Evolutionary conservation across 35 echinoderm and acorn worm genomes (phyloP), one percentile per base, ranked within the genome.

Genomic region (Eucidaris tribuloides): DNA sequence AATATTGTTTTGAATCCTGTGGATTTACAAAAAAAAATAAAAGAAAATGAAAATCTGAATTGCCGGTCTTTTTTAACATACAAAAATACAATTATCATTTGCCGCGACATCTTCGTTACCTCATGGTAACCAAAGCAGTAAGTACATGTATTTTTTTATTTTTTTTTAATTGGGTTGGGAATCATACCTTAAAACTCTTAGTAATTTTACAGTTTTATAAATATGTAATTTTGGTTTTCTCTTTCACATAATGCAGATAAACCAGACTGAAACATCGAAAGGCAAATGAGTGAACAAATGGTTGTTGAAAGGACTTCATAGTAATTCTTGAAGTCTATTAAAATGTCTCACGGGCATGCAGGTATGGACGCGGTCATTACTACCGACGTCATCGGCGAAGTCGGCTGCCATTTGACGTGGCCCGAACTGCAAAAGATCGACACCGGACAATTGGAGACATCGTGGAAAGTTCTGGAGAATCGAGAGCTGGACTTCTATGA

Each of bases 331-430:
- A 59, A 17, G 37, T 13, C 36, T 3, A 3, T 64, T 34, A 64
- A 64, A 3, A 64, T 64, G 61, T n/a, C n/a, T n/a, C n/a, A n/a
- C n/a, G n/a, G n/a, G n/a, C n/a, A n/a, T n/a, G n/a, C n/a, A n/a
- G n/a, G n/a, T n/a, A n/a, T n/a, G n/a, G n/a, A n/a, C n/a, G 52
- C 72, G 60, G 77, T 65, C 25, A 81, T 88, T 45, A 46, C 43
- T 14, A 46, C 38, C 44, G 92, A 94, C 20, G 65, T 76, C 30
- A 76, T 94, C 3, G 90, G 90, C 13, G 90, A 92, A 6, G 65
- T 92, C 33, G 90, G 89, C 2, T 97, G 94, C 62, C 94, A 97
- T 58, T 56, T 97, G 20, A 97, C 94, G 6, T 97, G 94, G 94
- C 46, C 76, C 0, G 94, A 97, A 65, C 43, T 97, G 45, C 81